phyloP scores from a whole-genome alignment of 2,113 vertebrate genomes.

The Mohoua ochrocephala region DNA sequence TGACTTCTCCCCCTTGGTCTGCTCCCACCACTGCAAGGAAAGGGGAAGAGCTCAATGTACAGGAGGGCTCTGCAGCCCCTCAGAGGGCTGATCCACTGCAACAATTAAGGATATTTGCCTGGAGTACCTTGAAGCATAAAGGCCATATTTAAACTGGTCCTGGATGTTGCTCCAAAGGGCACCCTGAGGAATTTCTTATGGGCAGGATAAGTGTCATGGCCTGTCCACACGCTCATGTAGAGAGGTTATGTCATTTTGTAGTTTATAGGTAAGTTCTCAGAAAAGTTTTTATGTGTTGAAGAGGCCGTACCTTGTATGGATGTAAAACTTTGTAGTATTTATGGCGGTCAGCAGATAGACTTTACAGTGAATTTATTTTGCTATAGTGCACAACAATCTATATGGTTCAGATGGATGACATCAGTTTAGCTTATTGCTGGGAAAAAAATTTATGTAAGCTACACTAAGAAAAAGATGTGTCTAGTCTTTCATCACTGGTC shows the following conservation, averaged over 20 bases:
- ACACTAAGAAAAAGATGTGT: background rate
- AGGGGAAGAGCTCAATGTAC: too few relatives aligned
- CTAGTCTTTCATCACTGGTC: background rate
- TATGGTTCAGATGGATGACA: rapidly evolving
- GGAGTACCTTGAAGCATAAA: background rate
- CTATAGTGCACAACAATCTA: background rate
- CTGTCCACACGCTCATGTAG: background rate
- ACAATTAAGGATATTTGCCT: background rate
- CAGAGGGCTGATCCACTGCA: too few relatives aligned
- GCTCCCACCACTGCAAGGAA: too few relatives aligned
- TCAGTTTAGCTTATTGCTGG: background rate
- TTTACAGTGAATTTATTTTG: background rate
- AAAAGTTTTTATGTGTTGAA: background rate
- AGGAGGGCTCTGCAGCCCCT: too few relatives aligned
- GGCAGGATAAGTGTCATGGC: background rate
- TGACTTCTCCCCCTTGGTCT: too few relatives aligned
- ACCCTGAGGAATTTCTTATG: background rate
- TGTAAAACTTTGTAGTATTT: background rate
- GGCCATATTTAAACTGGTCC: background rate
- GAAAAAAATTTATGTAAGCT: background rate
- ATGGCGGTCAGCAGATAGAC: background rate
- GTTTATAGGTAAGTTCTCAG: background rate
- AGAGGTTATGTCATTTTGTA: background rate
- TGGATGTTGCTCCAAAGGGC: background rate
- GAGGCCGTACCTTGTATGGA: rapidly evolving